Percentiles rank a stretch among this genome's conserved stretches.
phyloP scores from a whole-genome alignment of 2,113 vertebrate genomes.

The Cynopterus brachyotis region DNA sequence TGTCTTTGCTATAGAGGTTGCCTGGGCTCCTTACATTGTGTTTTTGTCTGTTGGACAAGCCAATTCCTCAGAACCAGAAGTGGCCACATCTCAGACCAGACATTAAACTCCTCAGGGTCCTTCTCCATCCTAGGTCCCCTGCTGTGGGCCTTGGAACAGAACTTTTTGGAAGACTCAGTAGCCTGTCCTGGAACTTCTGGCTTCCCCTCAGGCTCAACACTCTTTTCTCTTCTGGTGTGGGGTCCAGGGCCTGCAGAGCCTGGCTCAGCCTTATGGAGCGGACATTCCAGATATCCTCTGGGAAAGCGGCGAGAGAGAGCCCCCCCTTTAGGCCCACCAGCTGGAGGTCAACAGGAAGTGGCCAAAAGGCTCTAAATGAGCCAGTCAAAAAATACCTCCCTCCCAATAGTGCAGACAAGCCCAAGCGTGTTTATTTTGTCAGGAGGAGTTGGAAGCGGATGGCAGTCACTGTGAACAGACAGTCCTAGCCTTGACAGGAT shows the following conservation, averaged over 20 bases:
- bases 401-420: background rate
- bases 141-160: background rate
- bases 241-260: background rate
- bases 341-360: constrained; percentile 47
- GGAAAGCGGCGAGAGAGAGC: background rate
- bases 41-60: background rate
- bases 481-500: background rate
- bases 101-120: background rate
- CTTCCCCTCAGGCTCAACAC: background rate
- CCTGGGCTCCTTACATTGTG: background rate
- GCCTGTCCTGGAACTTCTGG: background rate
- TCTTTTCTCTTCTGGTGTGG: background rate
- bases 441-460: constrained; percentile 1
- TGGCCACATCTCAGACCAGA: background rate
- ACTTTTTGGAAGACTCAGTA: rapidly evolving
- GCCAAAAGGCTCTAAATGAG: background rate
- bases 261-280: background rate
- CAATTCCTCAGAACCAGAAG: background rate
- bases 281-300: constrained; percentile 27
- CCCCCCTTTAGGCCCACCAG: background rate
- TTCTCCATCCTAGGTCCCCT: rapidly evolving
- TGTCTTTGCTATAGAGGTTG: background rate
- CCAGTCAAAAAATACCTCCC: background rate
- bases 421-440: background rate
- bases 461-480: constrained; percentile 30